Base-by-base conservation (phyloP, 2,888 invertebrate species). In the Lapara coniferarum region DNA sequence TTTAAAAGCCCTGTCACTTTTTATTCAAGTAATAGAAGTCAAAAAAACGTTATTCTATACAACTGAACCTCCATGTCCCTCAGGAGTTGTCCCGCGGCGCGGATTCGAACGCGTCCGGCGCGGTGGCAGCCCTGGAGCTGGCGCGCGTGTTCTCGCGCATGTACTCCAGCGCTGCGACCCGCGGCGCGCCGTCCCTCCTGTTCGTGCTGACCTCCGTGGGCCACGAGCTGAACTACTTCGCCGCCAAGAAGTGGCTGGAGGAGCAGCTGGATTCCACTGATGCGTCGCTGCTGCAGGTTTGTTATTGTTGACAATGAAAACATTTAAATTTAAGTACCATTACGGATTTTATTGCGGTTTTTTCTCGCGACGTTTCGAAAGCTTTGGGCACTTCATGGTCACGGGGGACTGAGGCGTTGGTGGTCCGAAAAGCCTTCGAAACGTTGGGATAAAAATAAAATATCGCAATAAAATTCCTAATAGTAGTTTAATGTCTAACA, bases 191-290 rank as follows among this genome's bases (percentile, higher is more conserved):
- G 63, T 96, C 98, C 75, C 89, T 99, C 14, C 91, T 99, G 68
- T 99, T 99, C 88, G 94, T 98, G 69, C 93, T 99, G 69, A 96
- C 98, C 46, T 98, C 98, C 25, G 97, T 97, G 57, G 99, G 99
- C 5, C 97, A 98, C 86, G 95, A 97, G 55, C 91, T 96, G 10
- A 99, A 99, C 93, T 99, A 98, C 86, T 97, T 98, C 88, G 98
- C 99, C 0, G 97, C 97, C 57, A 98, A 99, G 90, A 98, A 98
- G 83, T 99, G 98, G 98, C 94, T 99, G 14, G 98, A 99, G 84
- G 98, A 98, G 83, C 97, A 98, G 83, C 87, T 98, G 72, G 99
- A 99, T 84, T 96, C 95, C 0, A 88, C 95, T 16, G 97, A 97
- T 77, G 95, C 95, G 59, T 95, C 96, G 1, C 84, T 96, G 66